Evolutionary conservation across 35 echinoderm and acorn worm species (phyloP).

Genomic region (Lytechinus pictus): DNA sequence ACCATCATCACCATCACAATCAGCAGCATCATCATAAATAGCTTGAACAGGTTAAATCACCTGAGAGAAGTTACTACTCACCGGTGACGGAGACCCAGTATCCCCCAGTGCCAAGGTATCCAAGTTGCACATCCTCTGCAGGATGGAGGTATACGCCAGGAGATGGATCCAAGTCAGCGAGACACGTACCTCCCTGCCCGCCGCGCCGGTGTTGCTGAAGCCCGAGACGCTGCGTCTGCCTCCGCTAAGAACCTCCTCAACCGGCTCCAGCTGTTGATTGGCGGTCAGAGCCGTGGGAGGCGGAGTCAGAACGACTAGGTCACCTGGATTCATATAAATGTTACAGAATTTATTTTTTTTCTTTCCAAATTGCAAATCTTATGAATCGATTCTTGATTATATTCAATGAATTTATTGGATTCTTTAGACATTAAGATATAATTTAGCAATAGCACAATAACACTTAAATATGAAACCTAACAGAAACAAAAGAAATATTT

Average conservation of each 20-base stretch:
- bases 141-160: slow-evolving; percentile 82
- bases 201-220: background rate
- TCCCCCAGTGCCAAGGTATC: slow-evolving; percentile 68
- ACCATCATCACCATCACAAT: no score
- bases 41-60: no score
- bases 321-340: background rate
- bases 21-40: no score
- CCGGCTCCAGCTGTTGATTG: slow-evolving; percentile 59
- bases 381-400: no score
- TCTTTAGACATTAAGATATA: no score
- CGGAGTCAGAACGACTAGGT: background rate
- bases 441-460: no score
- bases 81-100: slow-evolving; percentile 4
- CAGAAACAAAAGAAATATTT: no score
- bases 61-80: background rate
- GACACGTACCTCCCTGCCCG: background rate
- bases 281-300: slow-evolving; percentile 53
- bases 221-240: slow-evolving; percentile 53
- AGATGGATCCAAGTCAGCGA: slow-evolving; percentile 90
- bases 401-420: no score
- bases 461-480: no score
- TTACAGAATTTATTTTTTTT: no score
- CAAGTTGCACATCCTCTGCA: slow-evolving; percentile 86
- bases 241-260: slow-evolving; percentile 55
- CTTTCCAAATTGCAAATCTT: no score